Percentiles rank a stretch among this genome's conserved stretches.
These are phyloP conservation scores for Phaenicophaeus curvirostris DNA, from an alignment of 2,797 vertebrate genomes.

Conservation along the genomic window DNA sequence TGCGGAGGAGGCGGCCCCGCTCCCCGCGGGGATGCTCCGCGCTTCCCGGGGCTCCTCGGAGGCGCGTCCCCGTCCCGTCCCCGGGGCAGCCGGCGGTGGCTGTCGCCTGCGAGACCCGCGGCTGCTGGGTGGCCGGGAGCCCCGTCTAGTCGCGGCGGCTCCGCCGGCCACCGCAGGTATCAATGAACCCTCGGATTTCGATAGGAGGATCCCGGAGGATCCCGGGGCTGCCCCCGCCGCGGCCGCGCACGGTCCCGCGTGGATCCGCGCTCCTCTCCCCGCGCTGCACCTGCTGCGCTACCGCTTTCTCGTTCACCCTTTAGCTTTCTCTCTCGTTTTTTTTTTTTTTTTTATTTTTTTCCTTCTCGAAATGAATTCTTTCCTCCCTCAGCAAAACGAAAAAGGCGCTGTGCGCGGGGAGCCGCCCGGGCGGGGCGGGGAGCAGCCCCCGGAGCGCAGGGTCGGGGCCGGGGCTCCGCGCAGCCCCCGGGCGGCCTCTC, in stretches of 20 bases:
- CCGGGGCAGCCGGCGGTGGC: background rate
- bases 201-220: no score
- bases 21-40: background rate
- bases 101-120: background rate
- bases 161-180: no score
- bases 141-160: background rate
- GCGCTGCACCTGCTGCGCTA: background rate
- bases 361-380: background rate
- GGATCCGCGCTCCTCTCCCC: background rate
- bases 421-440: no score
- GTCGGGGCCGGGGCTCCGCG: no score
- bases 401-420: background rate
- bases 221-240: background rate
- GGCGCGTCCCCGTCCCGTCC: accelerated
- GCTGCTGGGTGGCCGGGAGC: background rate
- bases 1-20: accelerated
- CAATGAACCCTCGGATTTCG: background rate
- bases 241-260: background rate
- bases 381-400: background rate
- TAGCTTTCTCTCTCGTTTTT: background rate
- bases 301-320: background rate
- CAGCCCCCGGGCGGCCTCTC: background rate
- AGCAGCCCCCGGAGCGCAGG: background rate
- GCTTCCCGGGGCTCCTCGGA: background rate
- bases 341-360: background rate